Conservation (phyloP, 2,113 vertebrate genomes). For the Meriones unguiculatus region DNA sequence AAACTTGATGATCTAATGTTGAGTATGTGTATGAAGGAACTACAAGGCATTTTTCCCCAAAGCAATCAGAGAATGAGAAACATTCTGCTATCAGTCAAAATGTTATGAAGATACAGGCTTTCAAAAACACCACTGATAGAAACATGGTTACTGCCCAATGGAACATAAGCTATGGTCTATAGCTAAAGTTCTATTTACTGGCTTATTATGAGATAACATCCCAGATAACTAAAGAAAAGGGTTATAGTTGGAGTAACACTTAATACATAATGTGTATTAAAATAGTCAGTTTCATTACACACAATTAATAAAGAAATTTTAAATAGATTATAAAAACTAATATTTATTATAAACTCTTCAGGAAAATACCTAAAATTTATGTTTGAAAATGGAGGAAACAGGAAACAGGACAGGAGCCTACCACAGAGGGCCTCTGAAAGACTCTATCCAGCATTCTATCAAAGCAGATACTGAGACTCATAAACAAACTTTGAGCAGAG, state of each 20-base stretch:
- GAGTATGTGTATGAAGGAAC: background rate
- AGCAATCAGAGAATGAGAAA: background rate
- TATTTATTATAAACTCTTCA: background rate
- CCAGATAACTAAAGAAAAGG: background rate
- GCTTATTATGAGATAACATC: background rate
- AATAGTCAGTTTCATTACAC: background rate
- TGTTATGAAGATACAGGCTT: background rate
- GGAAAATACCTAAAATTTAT: background rate
- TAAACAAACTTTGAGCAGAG: too few species aligned
- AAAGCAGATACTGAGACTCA: too few species aligned
- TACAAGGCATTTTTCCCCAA: background rate
- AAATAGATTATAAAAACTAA: background rate
- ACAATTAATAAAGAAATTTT: background rate
- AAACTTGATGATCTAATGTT: background rate
- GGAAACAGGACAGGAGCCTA: too few species aligned
- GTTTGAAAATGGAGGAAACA: background rate
- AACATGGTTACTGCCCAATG: background rate
- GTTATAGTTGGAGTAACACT: background rate
- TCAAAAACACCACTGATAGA: background rate
- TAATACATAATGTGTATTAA: background rate
- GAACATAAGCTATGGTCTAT: background rate
- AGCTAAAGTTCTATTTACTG: background rate
- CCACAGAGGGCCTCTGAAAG: too few species aligned
- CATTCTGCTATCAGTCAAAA: background rate
- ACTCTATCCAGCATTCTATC: too few species aligned